phyloP scores from a whole-genome alignment of 2,888 invertebrate genomes.

The Rhagophthalmus giganteus region DNA sequence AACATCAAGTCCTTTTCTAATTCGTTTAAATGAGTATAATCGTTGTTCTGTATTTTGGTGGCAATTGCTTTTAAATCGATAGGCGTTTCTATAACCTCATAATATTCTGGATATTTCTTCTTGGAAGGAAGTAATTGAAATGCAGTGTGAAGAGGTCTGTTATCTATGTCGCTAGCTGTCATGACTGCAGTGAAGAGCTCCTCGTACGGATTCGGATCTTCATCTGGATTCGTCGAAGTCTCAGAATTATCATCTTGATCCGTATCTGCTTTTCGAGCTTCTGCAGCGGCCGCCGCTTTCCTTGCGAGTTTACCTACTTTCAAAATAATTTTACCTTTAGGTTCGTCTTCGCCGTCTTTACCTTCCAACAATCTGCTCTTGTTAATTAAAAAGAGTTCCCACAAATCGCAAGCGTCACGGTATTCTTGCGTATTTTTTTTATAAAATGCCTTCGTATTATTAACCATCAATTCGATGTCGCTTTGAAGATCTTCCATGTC shows the following conservation, averaged over 20 bases:
- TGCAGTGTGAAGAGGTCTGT: constrained; percentile 79
- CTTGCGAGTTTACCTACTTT: constrained; percentile 59
- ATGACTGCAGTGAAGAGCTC: constrained; percentile 88
- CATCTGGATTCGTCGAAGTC: constrained; percentile 73
- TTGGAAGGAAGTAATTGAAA: constrained; percentile 93
- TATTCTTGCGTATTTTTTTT: constrained; percentile 84
- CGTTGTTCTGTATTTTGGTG: constrained; percentile 82
- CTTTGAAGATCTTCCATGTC: constrained; percentile 88
- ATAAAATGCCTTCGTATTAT: constrained; percentile 95
- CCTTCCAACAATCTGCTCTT: constrained; percentile 54
- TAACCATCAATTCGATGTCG: constrained; percentile 89
- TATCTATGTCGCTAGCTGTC: constrained; percentile 81
- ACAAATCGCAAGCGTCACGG: constrained; percentile 85
- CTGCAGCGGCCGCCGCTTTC: constrained; percentile 48
- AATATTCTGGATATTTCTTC: constrained; percentile 94
- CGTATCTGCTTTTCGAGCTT: constrained; percentile 46
- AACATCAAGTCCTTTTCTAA: constrained; percentile 87
- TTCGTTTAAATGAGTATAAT: constrained; percentile 76
- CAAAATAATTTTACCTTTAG: constrained; percentile 58
- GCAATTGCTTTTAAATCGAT: constrained; percentile 94
- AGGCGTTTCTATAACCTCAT: constrained; percentile 89
- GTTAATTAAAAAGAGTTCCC: constrained; percentile 76
- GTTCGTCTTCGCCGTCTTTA: constrained; percentile 57
- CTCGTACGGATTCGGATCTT: constrained; percentile 77
- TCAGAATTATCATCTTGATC: constrained; percentile 72